Percentiles rank a stretch among this genome's conserved stretches.
Evolutionary conservation across 2,888 invertebrate species (phyloP).

Genomic region (Autographa gamma): DNA sequence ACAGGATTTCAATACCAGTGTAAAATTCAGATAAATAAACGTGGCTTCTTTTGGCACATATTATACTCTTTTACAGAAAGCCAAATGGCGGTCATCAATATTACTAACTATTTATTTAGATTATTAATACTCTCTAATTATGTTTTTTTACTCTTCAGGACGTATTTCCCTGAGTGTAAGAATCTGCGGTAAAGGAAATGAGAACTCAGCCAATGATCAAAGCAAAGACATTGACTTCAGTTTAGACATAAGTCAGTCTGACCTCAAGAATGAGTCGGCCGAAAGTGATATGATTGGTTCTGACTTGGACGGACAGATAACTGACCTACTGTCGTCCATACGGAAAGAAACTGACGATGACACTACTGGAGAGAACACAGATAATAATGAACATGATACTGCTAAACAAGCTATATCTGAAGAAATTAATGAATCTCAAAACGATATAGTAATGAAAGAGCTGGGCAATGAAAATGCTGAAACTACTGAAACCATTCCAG

Average conservation of each 20-base stretch:
- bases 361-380: slow-evolving; percentile 20
- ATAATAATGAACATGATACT: slow-evolving; percentile 8
- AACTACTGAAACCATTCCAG: not conserved
- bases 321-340: slow-evolving; percentile 71
- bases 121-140: not conserved
- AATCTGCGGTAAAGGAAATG: slow-evolving; percentile 58
- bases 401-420: slow-evolving; percentile 6
- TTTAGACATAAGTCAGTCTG: slow-evolving; percentile 6
- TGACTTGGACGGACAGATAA: slow-evolving; percentile 73
- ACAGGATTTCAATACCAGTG: too few species aligned
- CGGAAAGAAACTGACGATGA: slow-evolving; percentile 53
- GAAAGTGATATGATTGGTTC: slow-evolving; percentile 32
- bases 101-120: too few species aligned
- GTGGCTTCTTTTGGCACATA: too few species aligned
- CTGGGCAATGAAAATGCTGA: not conserved
- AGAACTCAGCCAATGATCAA: slow-evolving; percentile 24
- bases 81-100: too few species aligned
- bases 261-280: slow-evolving; percentile 5
- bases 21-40: too few species aligned
- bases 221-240: slow-evolving; percentile 17
- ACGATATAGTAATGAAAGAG: slow-evolving; percentile 4
- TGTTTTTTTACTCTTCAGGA: slow-evolving; percentile 57
- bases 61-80: too few species aligned
- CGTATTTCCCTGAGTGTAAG: slow-evolving; percentile 67
- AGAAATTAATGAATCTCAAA: slow-evolving; percentile 7